Base-by-base conservation (phyloP, 2,888 invertebrate species). In the Zonitis immaculata region DNA sequence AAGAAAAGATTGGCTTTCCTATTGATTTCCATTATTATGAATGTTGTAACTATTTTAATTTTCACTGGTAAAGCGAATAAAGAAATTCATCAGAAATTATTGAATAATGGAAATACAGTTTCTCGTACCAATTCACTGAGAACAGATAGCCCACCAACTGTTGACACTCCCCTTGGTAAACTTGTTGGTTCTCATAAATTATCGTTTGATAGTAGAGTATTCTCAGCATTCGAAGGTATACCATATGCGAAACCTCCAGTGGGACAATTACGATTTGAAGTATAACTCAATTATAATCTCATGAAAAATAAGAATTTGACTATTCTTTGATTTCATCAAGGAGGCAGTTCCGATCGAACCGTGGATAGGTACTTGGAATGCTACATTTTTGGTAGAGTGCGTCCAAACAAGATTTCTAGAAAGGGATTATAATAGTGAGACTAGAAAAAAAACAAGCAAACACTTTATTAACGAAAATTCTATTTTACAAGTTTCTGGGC, bases 331-430 rank as follows among this genome's bases (percentile, higher is more conserved):
- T 20, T 44, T n/a, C n/a, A n/a, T n/a, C n/a, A n/a, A 80, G 80
- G 78, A 79, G 59, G 80, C 82, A 0, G 76, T 78, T 58, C 76
- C 77, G 16, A 54, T 77, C 61, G 79, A 80, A 62, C 78, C 80
- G 39, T 85, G 84, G 84, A 46, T 72, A 0, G 84, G 83, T 0
- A 77, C 80, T 0, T 82, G 83, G 80, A 82, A 85, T 61, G 89
- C 87, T 1, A 82, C 82, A 0, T 51, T 39, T 28, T 43, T 51
- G 2, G 51, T 53, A 11, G 39, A 20, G 16, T 57, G 57, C 27
- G 9, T 22, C 12, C 44, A 44, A 44, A 25, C 25, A 4, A 9
- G 9, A 14, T 44, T 44, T n/a, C 3, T 25, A 14, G 9, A 25
- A 6, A 11, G 6, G 5, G 4, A 26, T 7, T 44, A 22, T 11